Evolutionary conservation across 2,888 invertebrate genomes (phyloP).

Genomic region (Rhorus exstirpatorius): DNA sequence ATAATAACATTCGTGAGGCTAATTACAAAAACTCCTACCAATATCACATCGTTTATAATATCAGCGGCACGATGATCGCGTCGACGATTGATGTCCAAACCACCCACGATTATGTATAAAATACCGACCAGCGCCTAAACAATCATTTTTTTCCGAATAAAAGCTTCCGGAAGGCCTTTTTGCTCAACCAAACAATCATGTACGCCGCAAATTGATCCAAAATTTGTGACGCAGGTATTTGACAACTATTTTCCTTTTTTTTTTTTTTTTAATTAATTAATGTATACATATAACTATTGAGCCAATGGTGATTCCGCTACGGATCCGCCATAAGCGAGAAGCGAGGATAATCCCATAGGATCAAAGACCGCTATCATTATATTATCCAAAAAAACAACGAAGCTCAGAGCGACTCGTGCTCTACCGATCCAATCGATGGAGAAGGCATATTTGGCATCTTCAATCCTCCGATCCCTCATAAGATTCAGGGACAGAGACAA

Average conservation of each 20-base stretch:
- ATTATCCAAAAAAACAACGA: constrained; percentile 92
- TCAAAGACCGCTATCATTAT: constrained; percentile 93
- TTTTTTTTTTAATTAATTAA: constrained; percentile 30
- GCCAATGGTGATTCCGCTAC: constrained; percentile 38
- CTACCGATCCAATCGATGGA: constrained; percentile 92
- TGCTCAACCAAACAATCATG: not conserved
- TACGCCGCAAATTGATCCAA: constrained; percentile 71
- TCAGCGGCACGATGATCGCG: constrained; percentile 92
- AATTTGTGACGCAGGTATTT: constrained; percentile 67
- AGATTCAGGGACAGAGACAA: constrained; percentile 92
- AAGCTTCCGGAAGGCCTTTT: not conserved
- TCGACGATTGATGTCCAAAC: constrained; percentile 92
- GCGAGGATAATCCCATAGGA: constrained; percentile 89
- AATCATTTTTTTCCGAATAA: constrained; percentile 74
- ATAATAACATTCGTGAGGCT: constrained; percentile 93
- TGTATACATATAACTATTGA: constrained; percentile 5
- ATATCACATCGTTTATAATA: constrained; percentile 93
- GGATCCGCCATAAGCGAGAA: constrained; percentile 76
- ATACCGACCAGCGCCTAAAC: constrained; percentile 94
- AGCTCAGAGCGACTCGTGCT: constrained; percentile 90
- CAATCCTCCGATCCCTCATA: constrained; percentile 92
- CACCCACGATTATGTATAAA: constrained; percentile 93
- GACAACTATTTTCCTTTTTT: not conserved
- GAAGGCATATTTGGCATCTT: constrained; percentile 89
- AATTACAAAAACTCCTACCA: constrained; percentile 93